These are phyloP conservation scores for Athetis lepigone DNA, from an alignment of 2,888 invertebrate species.

Conservation along the genomic window DNA sequence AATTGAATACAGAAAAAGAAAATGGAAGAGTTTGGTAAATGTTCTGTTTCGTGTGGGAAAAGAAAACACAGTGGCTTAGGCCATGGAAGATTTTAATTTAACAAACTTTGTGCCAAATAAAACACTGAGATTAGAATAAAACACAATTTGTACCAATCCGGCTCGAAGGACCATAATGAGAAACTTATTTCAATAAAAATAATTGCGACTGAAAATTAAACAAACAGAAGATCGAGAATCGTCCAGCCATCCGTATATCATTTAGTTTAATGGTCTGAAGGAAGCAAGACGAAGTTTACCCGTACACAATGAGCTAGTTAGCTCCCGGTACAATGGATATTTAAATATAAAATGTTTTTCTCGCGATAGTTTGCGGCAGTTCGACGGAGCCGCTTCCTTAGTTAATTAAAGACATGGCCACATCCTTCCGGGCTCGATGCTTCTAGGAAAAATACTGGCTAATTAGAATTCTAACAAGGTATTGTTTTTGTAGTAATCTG, in stretches of 20 bases:
- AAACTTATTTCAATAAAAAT: not conserved
- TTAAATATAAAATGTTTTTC: constrained; percentile 38
- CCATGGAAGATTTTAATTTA: not conserved
- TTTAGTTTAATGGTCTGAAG: constrained; percentile 24
- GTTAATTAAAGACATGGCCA: constrained; percentile 52
- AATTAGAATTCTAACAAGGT: constrained; percentile 60
- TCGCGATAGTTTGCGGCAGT: constrained; percentile 28
- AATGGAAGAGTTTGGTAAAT: not conserved
- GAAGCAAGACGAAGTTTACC: constrained; percentile 19
- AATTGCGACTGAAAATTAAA: constrained; percentile 9
- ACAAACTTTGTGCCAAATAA: not conserved
- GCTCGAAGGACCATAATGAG: constrained; percentile 10
- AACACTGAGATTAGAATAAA: not conserved
- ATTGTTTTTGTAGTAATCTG: constrained; percentile 63
- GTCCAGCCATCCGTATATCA: constrained; percentile 22
- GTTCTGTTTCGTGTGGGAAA: not conserved
- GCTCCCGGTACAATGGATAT: constrained; percentile 14
- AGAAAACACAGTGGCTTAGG: not conserved
- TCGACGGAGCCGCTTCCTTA: constrained; percentile 45
- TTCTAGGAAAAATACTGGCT: constrained; percentile 51
- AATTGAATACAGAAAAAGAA: not conserved
- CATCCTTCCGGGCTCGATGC: constrained; percentile 53
- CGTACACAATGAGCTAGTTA: constrained; percentile 44
- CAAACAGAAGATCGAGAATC: constrained; percentile 1
- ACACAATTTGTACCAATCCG: not conserved